These are phyloP conservation scores for Mobula hypostoma DNA, from an alignment of 2,113 vertebrate species.

Conservation along the genomic window DNA sequence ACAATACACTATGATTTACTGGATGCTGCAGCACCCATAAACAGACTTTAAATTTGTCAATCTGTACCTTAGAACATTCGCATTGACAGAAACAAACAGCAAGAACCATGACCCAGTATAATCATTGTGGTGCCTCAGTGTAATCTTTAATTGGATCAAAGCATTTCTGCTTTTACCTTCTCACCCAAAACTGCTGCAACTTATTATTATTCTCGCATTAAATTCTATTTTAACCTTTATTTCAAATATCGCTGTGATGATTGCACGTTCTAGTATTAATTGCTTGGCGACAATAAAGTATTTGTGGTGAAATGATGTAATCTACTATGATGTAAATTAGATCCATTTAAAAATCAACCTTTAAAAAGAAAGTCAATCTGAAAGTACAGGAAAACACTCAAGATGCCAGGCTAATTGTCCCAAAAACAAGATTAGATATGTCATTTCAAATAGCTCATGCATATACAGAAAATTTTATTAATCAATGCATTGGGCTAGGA, in stretches of 20 bases:
- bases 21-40: background rate
- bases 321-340: background rate
- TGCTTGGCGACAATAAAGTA: too few relatives aligned
- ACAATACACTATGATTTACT: background rate
- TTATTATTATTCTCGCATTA: conserved; percentile 1
- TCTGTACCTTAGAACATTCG: background rate
- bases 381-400: conserved; percentile 3
- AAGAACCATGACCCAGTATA: background rate
- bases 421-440: background rate
- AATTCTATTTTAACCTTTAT: conserved; percentile 2
- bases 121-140: background rate
- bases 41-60: background rate
- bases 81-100: background rate
- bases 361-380: conserved; percentile 14
- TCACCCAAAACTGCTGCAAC: background rate
- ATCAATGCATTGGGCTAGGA: background rate
- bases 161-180: conserved; percentile 11
- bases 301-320: background rate
- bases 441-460: background rate
- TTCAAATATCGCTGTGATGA: too few relatives aligned
- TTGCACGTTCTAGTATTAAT: too few relatives aligned
- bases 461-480: background rate
- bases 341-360: background rate
- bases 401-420: background rate
- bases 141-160: conserved; percentile 23